Evolutionary conservation across 2,113 vertebrate genomes (phyloP).

Genomic region (Gambusia holbrooki): DNA sequence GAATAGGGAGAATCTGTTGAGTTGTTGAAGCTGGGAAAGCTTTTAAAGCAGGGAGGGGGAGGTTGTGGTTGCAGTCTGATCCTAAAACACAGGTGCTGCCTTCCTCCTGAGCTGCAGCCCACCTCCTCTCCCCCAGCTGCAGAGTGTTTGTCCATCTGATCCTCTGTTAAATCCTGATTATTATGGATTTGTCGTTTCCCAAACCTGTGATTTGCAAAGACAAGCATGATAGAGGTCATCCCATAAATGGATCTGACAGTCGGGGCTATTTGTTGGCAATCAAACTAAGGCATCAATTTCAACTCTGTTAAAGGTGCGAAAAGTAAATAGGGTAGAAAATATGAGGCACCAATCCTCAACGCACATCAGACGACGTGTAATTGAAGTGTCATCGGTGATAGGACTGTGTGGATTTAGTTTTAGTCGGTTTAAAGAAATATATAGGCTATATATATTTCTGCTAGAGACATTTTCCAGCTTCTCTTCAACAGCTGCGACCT

Average conservation of each 20-base stretch:
- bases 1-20: constrained; percentile 51
- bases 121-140: constrained; percentile 24
- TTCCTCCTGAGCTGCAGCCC: constrained; percentile 27
- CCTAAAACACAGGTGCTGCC: constrained; percentile 77
- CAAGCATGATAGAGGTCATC: constrained; percentile 20
- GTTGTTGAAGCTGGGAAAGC: constrained; percentile 34
- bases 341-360: background rate
- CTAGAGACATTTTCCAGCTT: background rate
- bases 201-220: constrained; percentile 49
- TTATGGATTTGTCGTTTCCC: constrained; percentile 67
- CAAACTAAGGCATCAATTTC: background rate
- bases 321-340: background rate
- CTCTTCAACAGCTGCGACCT: constrained; percentile 26
- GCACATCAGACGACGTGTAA: background rate
- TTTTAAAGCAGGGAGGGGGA: constrained; percentile 16
- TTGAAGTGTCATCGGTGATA: constrained; percentile 9
- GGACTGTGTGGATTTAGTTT: background rate
- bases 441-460: background rate
- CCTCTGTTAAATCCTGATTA: constrained; percentile 70
- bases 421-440: constrained; percentile 1
- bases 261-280: background rate
- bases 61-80: constrained; percentile 61
- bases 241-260: background rate
- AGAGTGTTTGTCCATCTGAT: constrained; percentile 67
- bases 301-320: background rate